Evolutionary conservation across 2,797 vertebrate species (phyloP).

Genomic region (Diplodus puntazzo): DNA sequence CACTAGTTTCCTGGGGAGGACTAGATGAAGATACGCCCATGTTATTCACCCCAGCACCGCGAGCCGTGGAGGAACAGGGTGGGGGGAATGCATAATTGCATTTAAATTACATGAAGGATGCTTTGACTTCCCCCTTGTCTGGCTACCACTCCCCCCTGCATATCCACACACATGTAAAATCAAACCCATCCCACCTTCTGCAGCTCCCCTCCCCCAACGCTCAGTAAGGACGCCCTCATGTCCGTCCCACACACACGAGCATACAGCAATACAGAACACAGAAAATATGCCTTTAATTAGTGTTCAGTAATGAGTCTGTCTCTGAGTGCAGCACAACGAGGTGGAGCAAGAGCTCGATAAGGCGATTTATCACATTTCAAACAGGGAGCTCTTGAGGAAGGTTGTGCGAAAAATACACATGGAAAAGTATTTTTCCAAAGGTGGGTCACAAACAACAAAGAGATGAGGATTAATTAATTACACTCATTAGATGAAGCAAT

Average conservation of each 20-base stretch:
- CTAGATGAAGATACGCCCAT: conserved; percentile 71
- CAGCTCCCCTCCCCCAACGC: conserved; percentile 47
- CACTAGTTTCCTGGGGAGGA: conserved; percentile 57
- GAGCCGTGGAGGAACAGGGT: conserved; percentile 38
- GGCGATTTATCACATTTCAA: neutral
- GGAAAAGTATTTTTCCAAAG: neutral
- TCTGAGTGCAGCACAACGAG: conserved; percentile 9
- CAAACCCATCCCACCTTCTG: conserved; percentile 47
- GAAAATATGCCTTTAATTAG: conserved; percentile 57
- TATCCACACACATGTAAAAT: conserved; percentile 64
- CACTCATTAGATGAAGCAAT: conserved; percentile 11
- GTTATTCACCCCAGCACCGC: conserved; percentile 60
- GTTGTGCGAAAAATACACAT: neutral
- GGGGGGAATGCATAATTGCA: conserved; percentile 78
- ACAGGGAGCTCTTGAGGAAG: neutral
- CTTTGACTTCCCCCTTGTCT: conserved; percentile 68
- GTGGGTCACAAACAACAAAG: neutral
- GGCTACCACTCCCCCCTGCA: conserved; percentile 61
- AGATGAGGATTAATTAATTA: neutral
- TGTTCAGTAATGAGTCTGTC: conserved; percentile 26
- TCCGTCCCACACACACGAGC: conserved; percentile 39
- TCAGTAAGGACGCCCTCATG: conserved; percentile 31
- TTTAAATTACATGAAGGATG: conserved; percentile 82
- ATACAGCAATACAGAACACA: conserved; percentile 11
- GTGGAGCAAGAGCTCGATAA: neutral